Percentiles rank a stretch among this genome's conserved stretches.
Conservation (phyloP, 2,888 invertebrate genomes). For the Chrysopilus asiliformis region DNA sequence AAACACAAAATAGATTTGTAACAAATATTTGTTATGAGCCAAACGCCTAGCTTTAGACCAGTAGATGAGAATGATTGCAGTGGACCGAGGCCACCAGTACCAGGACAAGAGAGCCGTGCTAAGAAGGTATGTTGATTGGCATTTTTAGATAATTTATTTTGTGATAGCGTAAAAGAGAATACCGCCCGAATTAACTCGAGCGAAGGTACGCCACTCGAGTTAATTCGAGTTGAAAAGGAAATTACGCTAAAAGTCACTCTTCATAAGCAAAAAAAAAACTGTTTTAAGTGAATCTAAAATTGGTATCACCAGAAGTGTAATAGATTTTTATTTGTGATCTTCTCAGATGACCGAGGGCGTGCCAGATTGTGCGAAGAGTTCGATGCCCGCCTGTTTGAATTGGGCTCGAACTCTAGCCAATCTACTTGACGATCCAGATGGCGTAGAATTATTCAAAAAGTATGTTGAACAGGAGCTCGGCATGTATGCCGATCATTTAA, state of each 20-base stretch:
- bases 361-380: constrained; percentile 33
- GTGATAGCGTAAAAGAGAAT: not conserved
- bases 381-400: constrained; percentile 62
- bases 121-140: constrained; percentile 34
- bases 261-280: too few species aligned
- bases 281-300: too few species aligned
- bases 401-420: constrained; percentile 80
- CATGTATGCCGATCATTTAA: constrained; percentile 64
- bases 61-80: constrained; percentile 37
- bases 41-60: constrained; percentile 32
- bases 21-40: constrained; percentile 33
- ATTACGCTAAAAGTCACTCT: too few species aligned
- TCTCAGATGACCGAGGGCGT: constrained; percentile 36
- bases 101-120: constrained; percentile 48
- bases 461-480: constrained; percentile 69
- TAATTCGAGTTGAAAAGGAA: too few species aligned
- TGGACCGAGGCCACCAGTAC: constrained; percentile 68
- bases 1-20: not conserved
- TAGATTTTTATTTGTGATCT: too few species aligned
- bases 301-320: too few species aligned
- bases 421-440: constrained; percentile 79
- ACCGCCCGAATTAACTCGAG: not conserved
- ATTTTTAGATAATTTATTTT: not conserved
- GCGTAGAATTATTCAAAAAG: constrained; percentile 73
- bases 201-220: too few species aligned